phyloP scores from a whole-genome alignment of 2,797 vertebrate genomes.

The Centropyge bicolor region DNA sequence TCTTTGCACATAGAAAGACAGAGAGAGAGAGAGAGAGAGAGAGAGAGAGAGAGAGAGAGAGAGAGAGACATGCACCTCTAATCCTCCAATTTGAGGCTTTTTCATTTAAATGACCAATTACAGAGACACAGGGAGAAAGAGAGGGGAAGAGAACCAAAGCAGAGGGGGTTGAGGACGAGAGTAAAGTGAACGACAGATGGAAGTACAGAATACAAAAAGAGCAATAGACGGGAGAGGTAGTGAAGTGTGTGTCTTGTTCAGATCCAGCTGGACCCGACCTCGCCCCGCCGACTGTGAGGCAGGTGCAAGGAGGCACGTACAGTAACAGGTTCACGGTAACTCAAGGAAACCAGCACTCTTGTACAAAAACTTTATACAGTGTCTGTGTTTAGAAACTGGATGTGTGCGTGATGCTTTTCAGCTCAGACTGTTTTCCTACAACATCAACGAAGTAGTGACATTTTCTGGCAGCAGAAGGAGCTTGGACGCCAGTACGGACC shows the following conservation, averaged over 20 bases:
- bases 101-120: constrained; percentile 84
- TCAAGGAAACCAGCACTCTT: not conserved
- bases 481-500: not conserved
- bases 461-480: not conserved
- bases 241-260: constrained; percentile 27
- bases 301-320: constrained; percentile 31
- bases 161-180: constrained; percentile 47
- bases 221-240: constrained; percentile 39
- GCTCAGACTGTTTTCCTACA: not conserved
- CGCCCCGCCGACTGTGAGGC: constrained; percentile 12
- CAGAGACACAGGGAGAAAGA: constrained; percentile 57
- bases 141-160: constrained; percentile 25
- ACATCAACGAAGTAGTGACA: not conserved
- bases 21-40: constrained; percentile 19
- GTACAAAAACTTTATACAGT: not conserved
- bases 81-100: constrained; percentile 76
- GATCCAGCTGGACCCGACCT: constrained; percentile 45
- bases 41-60: constrained; percentile 10
- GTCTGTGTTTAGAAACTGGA: not conserved
- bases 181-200: constrained; percentile 60
- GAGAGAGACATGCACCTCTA: constrained; percentile 54
- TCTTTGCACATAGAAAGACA: constrained; percentile 3
- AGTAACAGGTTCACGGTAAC: not conserved
- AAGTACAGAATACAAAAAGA: constrained; percentile 60
- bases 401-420: not conserved